A percentile compares a stretch with the other conserved stretches of the same genome.
Conservation (phyloP, 2,888 invertebrate genomes). For the Cataglyphis albicans region DNA sequence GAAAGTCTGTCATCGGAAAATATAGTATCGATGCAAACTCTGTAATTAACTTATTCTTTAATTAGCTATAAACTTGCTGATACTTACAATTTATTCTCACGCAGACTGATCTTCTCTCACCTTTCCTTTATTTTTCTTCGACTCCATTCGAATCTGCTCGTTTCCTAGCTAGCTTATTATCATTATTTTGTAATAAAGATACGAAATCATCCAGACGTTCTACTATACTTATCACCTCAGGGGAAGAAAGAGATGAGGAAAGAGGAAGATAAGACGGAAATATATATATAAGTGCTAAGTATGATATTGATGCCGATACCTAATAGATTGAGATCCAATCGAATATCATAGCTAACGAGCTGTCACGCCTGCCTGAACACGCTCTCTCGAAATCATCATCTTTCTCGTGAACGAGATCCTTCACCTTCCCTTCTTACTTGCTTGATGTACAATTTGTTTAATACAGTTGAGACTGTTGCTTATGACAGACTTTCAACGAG, state of each 20-base stretch:
- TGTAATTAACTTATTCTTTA: slow-evolving; percentile 63
- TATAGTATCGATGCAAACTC: slow-evolving; percentile 55
- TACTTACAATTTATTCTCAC: slow-evolving; percentile 71
- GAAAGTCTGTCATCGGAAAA: background rate
- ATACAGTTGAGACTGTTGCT: slow-evolving; percentile 19
- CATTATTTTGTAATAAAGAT: slow-evolving; percentile 81
- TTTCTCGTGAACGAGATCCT: slow-evolving; percentile 64
- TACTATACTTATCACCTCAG: slow-evolving; percentile 69
- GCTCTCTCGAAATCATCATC: slow-evolving; percentile 67
- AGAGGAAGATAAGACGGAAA: slow-evolving; percentile 33
- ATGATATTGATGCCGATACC: slow-evolving; percentile 74
- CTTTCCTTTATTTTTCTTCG: slow-evolving; percentile 30
- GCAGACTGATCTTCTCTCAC: slow-evolving; percentile 61
- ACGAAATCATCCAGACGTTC: slow-evolving; percentile 76
- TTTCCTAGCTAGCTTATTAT: slow-evolving; percentile 75
- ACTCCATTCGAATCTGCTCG: slow-evolving; percentile 41
- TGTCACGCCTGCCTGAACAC: slow-evolving; percentile 82
- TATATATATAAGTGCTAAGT: slow-evolving; percentile 67
- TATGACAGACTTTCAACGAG: slow-evolving; percentile 1
- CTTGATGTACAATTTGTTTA: slow-evolving; percentile 54
- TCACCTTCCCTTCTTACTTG: slow-evolving; percentile 54
- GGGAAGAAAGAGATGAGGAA: slow-evolving; percentile 10
- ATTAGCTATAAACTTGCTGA: slow-evolving; percentile 70
- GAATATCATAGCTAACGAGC: slow-evolving; percentile 80
- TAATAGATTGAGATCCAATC: slow-evolving; percentile 82